These are phyloP conservation scores for Teleogryllus occipitalis DNA, from an alignment of 1,140 invertebrate species.

Conservation along the genomic window DNA sequence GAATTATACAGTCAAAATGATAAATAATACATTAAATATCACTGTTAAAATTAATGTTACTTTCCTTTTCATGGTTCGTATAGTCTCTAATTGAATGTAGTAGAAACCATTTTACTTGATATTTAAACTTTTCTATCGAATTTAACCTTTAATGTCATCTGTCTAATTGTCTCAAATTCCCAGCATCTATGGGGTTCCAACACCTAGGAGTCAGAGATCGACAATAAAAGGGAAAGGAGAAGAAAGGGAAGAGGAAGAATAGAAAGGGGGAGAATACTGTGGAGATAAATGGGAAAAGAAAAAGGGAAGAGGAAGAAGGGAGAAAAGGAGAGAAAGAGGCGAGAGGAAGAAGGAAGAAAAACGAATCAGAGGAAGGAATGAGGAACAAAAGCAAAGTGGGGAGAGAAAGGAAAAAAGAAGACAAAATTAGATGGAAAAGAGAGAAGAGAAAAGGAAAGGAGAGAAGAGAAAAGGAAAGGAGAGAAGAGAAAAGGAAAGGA, in stretches of 20 bases:
- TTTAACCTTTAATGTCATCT: no score
- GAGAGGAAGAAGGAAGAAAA: not conserved
- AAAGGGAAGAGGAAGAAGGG: not conserved
- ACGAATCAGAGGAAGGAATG: not conserved
- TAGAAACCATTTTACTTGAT: no score
- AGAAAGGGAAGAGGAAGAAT: not conserved
- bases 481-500: not conserved
- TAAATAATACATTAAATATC: no score
- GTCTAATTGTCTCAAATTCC: no score
- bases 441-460: not conserved
- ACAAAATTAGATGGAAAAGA: not conserved
- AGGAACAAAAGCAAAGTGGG: not conserved
- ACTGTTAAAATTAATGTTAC: no score
- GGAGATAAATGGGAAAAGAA: not conserved
- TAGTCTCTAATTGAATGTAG: no score
- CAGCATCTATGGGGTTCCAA: no score
- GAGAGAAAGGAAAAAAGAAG: not conserved
- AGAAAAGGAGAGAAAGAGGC: not conserved
- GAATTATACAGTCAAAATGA: no score
- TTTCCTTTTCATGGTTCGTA: no score
- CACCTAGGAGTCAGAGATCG: not conserved
- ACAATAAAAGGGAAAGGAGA: not conserved
- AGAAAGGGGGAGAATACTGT: not conserved
- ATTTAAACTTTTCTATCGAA: no score
- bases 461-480: not conserved